phyloP scores from a whole-genome alignment of 2,113 vertebrate genomes.

The Argyrosomus japonicus region DNA sequence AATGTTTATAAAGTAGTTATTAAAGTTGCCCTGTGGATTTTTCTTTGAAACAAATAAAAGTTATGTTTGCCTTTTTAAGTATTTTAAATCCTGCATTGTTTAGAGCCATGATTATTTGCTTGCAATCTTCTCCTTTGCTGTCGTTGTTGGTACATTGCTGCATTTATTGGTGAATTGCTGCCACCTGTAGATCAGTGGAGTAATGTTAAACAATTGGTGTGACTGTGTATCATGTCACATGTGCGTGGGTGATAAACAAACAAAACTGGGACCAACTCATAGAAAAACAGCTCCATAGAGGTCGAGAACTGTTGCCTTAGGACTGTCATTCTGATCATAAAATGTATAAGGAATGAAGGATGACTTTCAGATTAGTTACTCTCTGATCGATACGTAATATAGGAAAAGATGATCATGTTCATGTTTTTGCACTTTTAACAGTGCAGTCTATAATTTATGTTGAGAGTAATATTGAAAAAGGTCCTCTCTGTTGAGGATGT shows the following conservation, averaged over 20 bases:
- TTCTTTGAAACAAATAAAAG: no score
- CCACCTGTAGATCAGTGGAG: background rate
- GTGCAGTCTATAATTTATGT: background rate
- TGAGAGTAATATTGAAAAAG: conserved; percentile 14
- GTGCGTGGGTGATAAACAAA: background rate
- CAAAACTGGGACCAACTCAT: background rate
- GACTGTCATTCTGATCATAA: background rate
- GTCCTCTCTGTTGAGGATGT: conserved; percentile 8
- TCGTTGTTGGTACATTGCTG: background rate
- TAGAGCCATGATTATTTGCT: background rate
- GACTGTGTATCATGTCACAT: background rate
- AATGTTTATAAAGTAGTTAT: background rate
- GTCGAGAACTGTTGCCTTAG: background rate
- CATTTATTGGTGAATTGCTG: background rate
- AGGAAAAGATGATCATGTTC: background rate
- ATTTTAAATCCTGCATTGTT: background rate
- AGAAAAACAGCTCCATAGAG: background rate
- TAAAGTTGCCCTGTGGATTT: background rate
- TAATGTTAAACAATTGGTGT: background rate
- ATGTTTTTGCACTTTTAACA: background rate
- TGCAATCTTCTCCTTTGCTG: background rate
- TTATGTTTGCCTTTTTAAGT: background rate
- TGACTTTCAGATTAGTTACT: background rate
- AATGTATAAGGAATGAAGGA: background rate
- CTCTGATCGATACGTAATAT: background rate